Conservation (phyloP, 2,888 invertebrate species). For the Eilema depressum region DNA sequence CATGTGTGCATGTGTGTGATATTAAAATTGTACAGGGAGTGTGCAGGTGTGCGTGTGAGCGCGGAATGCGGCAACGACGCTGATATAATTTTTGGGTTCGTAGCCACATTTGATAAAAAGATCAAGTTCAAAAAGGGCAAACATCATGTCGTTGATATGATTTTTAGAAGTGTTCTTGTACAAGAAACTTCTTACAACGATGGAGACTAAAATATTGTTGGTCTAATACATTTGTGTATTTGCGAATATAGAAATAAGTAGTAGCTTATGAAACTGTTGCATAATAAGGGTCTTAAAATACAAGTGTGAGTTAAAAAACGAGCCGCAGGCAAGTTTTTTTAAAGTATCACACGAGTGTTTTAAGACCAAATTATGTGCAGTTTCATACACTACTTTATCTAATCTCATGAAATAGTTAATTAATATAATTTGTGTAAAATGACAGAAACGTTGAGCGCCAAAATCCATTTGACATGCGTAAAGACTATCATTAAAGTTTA, state of each 20-base stretch:
- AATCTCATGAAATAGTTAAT: too few relatives aligned
- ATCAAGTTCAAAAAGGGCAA: constrained; percentile 84
- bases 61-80: constrained; percentile 75
- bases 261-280: too few relatives aligned
- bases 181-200: constrained; percentile 27
- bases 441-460: too few relatives aligned
- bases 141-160: constrained; percentile 62
- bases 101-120: constrained; percentile 80
- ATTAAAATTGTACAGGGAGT: constrained; percentile 24
- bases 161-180: constrained; percentile 49
- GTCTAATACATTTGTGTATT: neutral
- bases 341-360: too few relatives aligned
- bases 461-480: too few relatives aligned
- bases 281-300: too few relatives aligned
- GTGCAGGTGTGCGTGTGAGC: constrained; percentile 62
- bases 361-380: too few relatives aligned
- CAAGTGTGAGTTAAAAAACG: too few relatives aligned
- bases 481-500: too few relatives aligned
- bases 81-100: constrained; percentile 72
- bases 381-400: too few relatives aligned
- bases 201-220: neutral
- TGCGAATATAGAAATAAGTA: neutral
- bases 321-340: too few relatives aligned
- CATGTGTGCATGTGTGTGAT: constrained; percentile 37
- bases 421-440: too few relatives aligned